phyloP scores from a whole-genome alignment of 2,113 vertebrate genomes.

The Neopipo cinnamomea region DNA sequence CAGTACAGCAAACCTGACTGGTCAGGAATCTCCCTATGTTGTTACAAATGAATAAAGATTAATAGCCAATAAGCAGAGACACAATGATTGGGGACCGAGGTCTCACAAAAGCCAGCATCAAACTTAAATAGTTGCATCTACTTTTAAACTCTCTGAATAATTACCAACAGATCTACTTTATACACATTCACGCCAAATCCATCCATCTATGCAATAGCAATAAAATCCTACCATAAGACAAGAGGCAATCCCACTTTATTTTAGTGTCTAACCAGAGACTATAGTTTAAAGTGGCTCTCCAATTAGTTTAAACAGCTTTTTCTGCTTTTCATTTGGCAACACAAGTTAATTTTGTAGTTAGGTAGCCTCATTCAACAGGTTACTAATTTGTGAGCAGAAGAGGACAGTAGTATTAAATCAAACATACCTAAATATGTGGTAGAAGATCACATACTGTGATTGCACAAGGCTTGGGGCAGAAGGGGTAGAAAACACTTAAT shows the following conservation, averaged over 20 bases:
- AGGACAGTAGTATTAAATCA: slow-evolving; percentile 4
- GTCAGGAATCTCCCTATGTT: background rate
- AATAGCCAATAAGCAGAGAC: background rate
- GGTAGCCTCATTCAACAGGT: background rate
- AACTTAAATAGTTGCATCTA: background rate
- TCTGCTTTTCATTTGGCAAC: slow-evolving; percentile 14
- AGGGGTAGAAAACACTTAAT: background rate
- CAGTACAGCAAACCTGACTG: background rate
- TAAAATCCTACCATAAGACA: background rate
- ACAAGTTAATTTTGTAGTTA: slow-evolving; percentile 5
- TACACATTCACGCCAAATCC: background rate
- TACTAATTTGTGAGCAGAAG: background rate
- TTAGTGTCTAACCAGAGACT: background rate
- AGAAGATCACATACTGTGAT: background rate
- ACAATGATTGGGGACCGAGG: background rate
- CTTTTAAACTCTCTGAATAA: background rate
- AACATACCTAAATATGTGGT: background rate
- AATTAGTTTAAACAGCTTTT: background rate
- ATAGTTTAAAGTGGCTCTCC: background rate
- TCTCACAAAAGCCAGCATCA: background rate
- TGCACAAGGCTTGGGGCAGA: background rate
- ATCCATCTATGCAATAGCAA: background rate
- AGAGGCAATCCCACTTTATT: background rate
- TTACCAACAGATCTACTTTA: background rate
- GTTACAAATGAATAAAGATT: background rate